Base-by-base conservation (phyloP, 2,113 vertebrate species). In the Tympanuchus pallidicinctus region DNA sequence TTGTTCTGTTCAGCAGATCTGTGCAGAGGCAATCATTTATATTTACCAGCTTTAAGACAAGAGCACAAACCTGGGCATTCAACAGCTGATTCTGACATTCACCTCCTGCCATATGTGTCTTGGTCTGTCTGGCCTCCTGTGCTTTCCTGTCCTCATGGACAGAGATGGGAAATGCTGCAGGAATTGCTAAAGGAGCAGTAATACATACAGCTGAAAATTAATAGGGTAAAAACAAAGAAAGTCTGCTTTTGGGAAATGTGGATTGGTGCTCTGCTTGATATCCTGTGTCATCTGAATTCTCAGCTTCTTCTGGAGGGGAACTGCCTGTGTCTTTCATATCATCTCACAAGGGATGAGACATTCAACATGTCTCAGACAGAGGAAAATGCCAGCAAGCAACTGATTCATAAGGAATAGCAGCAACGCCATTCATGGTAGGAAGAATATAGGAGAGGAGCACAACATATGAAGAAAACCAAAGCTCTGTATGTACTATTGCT, bases 331-430 rank as follows among this genome's bases (percentile, higher is more conserved):
- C 36, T 81, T 57, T 91, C 77, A 34, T 81, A 91, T 27, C 1
- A 6, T 69, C 6, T 5, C 43, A 11, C 0, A 0, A 40, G 17
- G 17, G n/a, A 12, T 80, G 63, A 36, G n/a, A 70, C 2, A 66
- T 70, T 80, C 59, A 70, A 66, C 77, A 80, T 24, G 21, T 72
- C 27, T 81, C 54, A 8, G 48, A 50, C 40, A 69, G 21, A 88
- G 40, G 57, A 92, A 64, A 86, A 42, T 32, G 12, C 30, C 50
- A 70, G 42, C 40, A 48, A 90, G 27, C 50, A 93, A 65, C 15
- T 82, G 61, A 66, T 67, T 34, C 28, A 30, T 34, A 30, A 80
- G 50, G 40, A 48, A 28, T 8, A 83, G 28, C 32, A 66, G 43
- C 0, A 0, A 52, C 24, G 18, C 24, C 38, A 14, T 50, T 88